Evolutionary conservation across 1,140 invertebrate species (phyloP).

Genomic region (Hyposmocoma kahamanoa): DNA sequence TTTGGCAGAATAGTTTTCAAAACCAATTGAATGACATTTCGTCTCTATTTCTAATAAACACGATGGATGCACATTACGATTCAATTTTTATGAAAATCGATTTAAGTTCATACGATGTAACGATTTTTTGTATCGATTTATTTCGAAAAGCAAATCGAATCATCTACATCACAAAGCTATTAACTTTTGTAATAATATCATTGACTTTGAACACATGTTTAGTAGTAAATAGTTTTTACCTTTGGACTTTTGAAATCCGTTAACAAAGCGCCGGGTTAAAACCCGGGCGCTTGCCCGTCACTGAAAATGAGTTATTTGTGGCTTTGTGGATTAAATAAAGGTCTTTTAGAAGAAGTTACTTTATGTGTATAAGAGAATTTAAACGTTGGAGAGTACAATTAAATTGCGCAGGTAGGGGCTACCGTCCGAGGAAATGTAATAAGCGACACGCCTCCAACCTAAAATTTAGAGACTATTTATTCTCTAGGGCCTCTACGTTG

Average conservation of each 20-base stretch:
- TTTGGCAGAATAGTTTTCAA: no score
- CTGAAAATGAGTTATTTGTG: constrained; percentile 6
- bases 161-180: no score
- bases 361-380: constrained; percentile 38
- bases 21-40: no score
- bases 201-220: background rate
- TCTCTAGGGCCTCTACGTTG: background rate
- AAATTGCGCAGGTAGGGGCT: constrained; percentile 52
- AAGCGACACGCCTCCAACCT: constrained; percentile 52
- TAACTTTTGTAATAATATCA: no score
- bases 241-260: background rate
- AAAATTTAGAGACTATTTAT: constrained; percentile 45
- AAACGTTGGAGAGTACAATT: constrained; percentile 51
- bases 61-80: no score
- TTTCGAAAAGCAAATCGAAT: no score
- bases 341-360: constrained; percentile 21
- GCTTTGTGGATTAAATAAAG: constrained; percentile 4
- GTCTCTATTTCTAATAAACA: no score
- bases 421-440: constrained; percentile 60
- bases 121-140: no score
- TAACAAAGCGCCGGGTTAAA: constrained; percentile 8
- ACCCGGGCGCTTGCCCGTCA: background rate
- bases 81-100: no score
- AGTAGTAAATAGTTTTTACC: background rate
- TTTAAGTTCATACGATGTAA: no score